phyloP scores from a whole-genome alignment of 2,888 invertebrate genomes.

The Pseudeuparius sepicola region DNA sequence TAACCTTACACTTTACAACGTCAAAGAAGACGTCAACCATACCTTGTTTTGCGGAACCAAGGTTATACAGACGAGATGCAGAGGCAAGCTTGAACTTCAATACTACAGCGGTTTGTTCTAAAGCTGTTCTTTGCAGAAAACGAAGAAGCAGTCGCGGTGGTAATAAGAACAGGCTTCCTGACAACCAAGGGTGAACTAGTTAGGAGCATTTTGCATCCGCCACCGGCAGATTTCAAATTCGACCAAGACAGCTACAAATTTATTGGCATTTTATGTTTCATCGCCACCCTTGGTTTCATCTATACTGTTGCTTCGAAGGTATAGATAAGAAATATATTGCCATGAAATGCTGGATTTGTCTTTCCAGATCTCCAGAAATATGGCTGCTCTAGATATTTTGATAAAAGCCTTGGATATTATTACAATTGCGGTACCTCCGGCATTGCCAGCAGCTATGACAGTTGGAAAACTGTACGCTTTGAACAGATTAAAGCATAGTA shows the following conservation, averaged over 20 bases:
- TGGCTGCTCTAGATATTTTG: slow-evolving; percentile 53
- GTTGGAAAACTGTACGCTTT: slow-evolving; percentile 91
- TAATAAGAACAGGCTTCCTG: slow-evolving; percentile 77
- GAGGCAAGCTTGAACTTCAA: slow-evolving; percentile 18
- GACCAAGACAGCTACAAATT: slow-evolving; percentile 90
- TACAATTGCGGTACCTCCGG: slow-evolving; percentile 91
- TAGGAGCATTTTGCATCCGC: slow-evolving; percentile 88
- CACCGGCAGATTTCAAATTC: slow-evolving; percentile 93
- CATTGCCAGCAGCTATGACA: slow-evolving; percentile 93
- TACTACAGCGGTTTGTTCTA: slow-evolving; percentile 1
- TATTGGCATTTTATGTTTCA: slow-evolving; percentile 66
- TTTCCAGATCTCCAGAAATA: slow-evolving; percentile 48
- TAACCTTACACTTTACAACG: slow-evolving; percentile 53
- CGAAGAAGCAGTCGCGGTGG: slow-evolving; percentile 47
- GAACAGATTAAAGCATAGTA: slow-evolving; percentile 60
- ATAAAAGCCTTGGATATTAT: slow-evolving; percentile 85
- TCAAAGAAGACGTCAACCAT: slow-evolving; percentile 78
- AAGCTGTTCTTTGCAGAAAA: slow-evolving; percentile 12
- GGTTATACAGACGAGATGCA: slow-evolving; percentile 81
- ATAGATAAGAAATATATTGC: slow-evolving; percentile 18
- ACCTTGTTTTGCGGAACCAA: slow-evolving; percentile 84
- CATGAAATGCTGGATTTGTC: not conserved
- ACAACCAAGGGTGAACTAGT: slow-evolving; percentile 84
- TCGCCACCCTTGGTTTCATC: slow-evolving; percentile 72
- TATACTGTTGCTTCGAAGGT: slow-evolving; percentile 87